A percentile compares a stretch with the other conserved stretches of the same genome.
phyloP scores from a whole-genome alignment of 1,140 invertebrate genomes.

The Mizuhopecten yessoensis region DNA sequence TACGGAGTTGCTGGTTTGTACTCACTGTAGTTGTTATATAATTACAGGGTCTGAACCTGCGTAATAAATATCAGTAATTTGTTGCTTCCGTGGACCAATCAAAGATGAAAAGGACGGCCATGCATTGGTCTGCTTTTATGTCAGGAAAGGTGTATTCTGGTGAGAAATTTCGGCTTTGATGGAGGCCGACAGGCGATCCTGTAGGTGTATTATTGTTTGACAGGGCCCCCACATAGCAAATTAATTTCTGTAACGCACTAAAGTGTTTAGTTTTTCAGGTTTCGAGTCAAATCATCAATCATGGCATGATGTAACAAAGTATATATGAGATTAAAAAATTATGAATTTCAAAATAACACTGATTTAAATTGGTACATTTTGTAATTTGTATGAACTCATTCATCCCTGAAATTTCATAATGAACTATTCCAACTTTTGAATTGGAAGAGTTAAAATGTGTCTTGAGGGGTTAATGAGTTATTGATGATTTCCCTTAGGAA shows the following conservation, averaged over 20 bases:
- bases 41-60: neutral
- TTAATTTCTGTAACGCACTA: neutral
- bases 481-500: too few relatives aligned
- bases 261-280: too few relatives aligned
- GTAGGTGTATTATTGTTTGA: neutral
- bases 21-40: neutral
- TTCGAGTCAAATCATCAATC: too few relatives aligned
- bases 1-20: neutral
- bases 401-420: too few relatives aligned
- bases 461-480: too few relatives aligned
- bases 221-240: slow-evolving; percentile 19
- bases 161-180: neutral
- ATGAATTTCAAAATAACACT: too few relatives aligned
- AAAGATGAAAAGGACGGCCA: slow-evolving; percentile 2
- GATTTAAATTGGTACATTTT: too few relatives aligned
- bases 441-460: too few relatives aligned
- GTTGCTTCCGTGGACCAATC: neutral
- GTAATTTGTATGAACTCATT: too few relatives aligned
- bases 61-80: neutral
- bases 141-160: neutral
- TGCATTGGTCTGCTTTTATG: slow-evolving; percentile 38
- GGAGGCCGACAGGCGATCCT: neutral
- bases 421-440: too few relatives aligned
- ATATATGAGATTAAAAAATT: too few relatives aligned
- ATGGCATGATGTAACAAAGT: too few relatives aligned